phyloP scores from a whole-genome alignment of 2,113 vertebrate genomes.

The Todiramphus chloris region DNA sequence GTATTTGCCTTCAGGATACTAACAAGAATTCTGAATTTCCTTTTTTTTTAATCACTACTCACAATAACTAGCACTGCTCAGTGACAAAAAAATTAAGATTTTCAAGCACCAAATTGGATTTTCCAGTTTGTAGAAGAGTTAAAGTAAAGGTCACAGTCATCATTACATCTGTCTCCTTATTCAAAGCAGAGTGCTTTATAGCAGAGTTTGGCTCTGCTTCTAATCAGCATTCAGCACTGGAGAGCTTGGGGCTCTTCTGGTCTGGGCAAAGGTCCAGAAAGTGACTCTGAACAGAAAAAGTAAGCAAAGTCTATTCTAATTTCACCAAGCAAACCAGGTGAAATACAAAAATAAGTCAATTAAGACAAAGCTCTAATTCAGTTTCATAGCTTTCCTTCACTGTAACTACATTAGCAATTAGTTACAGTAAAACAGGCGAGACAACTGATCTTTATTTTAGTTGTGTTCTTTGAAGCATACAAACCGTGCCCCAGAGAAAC shows the following conservation, averaged over 20 bases:
- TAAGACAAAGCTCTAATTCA: background rate
- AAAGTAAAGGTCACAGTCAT: constrained; percentile 11
- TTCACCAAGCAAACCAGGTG: constrained; percentile 23
- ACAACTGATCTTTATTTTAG: background rate
- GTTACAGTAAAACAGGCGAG: background rate
- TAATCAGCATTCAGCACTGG: constrained; percentile 18
- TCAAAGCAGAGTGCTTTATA: constrained; percentile 2
- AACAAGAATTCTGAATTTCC: background rate
- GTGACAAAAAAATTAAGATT: background rate
- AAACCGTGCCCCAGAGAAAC: background rate
- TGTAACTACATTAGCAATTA: background rate
- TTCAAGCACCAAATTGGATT: background rate
- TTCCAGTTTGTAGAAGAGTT: constrained; percentile 9
- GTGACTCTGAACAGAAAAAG: constrained; percentile 13
- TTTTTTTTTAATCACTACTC: background rate
- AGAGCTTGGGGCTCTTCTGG: background rate
- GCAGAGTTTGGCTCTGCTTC: constrained; percentile 15
- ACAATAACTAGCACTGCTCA: background rate
- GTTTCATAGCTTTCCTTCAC: background rate
- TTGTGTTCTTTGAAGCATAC: background rate
- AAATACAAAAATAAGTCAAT: background rate
- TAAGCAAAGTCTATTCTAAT: constrained; percentile 9
- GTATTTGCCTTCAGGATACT: background rate
- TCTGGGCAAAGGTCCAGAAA: constrained; percentile 43
- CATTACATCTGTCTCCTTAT: background rate